These are phyloP conservation scores for Drosophila anomelani DNA, from an alignment of 2,888 invertebrate genomes.

Conservation along the genomic window DNA sequence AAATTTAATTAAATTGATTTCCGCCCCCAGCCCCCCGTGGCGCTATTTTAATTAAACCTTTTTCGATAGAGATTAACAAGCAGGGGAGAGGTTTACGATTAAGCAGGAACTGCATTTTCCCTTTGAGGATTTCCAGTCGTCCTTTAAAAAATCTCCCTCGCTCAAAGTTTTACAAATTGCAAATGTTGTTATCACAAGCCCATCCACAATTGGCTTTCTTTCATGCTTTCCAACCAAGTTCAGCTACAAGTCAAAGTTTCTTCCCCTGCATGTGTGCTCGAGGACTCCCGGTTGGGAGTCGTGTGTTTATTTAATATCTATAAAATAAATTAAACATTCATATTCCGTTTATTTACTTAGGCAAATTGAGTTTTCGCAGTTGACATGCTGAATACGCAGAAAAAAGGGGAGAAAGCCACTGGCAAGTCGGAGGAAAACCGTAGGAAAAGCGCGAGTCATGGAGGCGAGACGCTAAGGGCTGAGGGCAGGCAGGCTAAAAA, in stretches of 20 bases:
- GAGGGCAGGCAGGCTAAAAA: constrained; percentile 16
- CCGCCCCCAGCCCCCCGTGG: constrained; percentile 7
- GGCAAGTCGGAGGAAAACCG: not conserved
- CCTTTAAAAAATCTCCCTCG: constrained; percentile 21
- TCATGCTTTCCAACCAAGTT: constrained; percentile 31
- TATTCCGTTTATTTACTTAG: constrained; percentile 79
- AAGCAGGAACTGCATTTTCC: constrained; percentile 17
- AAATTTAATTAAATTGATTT: constrained; percentile 50
- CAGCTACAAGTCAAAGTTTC: constrained; percentile 37
- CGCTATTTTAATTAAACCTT: constrained; percentile 59
- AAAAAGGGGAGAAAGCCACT: constrained; percentile 17
- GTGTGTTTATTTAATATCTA: constrained; percentile 78
- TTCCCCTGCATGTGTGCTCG: constrained; percentile 17
- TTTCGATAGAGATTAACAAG: constrained; percentile 11
- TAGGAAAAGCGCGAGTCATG: constrained; percentile 34
- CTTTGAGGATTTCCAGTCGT: constrained; percentile 2
- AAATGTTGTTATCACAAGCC: constrained; percentile 55
- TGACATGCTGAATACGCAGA: constrained; percentile 71
- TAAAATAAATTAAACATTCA: constrained; percentile 79
- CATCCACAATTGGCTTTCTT: constrained; percentile 37
- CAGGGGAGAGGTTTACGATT: constrained; percentile 1
- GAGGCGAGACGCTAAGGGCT: constrained; percentile 1
- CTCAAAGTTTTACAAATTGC: constrained; percentile 53
- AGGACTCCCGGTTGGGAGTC: constrained; percentile 26
- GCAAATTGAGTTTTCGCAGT: constrained; percentile 78